Conservation (phyloP, 1,140 invertebrate species). For the Tenebrio molitor region DNA sequence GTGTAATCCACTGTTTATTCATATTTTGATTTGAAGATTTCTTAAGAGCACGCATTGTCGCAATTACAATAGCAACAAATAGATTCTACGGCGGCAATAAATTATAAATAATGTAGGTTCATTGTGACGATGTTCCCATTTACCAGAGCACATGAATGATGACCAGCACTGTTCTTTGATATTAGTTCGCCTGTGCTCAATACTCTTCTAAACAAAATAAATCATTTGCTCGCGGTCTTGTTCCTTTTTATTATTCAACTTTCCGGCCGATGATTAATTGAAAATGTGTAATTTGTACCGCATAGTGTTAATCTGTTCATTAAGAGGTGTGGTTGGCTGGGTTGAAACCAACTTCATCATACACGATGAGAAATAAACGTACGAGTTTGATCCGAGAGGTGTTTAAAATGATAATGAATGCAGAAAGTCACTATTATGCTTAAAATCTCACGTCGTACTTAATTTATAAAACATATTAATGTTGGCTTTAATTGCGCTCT, state of each 20-base stretch:
- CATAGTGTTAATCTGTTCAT: conserved; percentile 34
- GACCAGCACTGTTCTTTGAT: neutral
- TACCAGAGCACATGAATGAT: neutral
- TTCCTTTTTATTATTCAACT: conserved; percentile 6
- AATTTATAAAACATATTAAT: no score
- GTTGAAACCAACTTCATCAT: conserved; percentile 13
- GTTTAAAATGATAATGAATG: neutral
- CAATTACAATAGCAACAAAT: no score
- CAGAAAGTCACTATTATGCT: neutral
- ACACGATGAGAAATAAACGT: neutral
- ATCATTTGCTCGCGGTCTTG: neutral
- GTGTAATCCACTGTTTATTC: neutral
- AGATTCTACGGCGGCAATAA: neutral
- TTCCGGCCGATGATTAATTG: conserved; percentile 24
- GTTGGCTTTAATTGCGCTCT: no score
- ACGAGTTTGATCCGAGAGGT: neutral
- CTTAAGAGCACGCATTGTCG: no score
- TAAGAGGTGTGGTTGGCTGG: conserved; percentile 15
- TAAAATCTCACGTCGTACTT: neutral
- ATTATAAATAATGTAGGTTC: neutral
- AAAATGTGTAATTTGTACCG: conserved; percentile 34
- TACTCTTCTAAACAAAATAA: conserved; percentile 6
- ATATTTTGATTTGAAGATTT: conserved; percentile 7
- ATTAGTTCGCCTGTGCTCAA: neutral
- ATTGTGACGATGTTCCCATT: neutral